Evolutionary conservation across 2,797 vertebrate species (phyloP).

Genomic region (Argya squamiceps): DNA sequence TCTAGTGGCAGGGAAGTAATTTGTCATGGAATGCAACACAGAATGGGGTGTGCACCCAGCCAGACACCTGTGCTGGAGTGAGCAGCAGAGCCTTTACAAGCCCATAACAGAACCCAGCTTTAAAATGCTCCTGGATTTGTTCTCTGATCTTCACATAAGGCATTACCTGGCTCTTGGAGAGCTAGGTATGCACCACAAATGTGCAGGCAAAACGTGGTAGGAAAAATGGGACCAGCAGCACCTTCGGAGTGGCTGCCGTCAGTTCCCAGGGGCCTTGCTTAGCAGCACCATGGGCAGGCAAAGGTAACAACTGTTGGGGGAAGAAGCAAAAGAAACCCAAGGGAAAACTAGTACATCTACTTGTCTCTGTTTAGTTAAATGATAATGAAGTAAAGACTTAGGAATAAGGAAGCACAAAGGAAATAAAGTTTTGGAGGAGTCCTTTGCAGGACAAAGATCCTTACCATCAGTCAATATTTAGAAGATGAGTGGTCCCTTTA

Average conservation of each 20-base stretch:
- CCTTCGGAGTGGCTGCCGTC: neutral
- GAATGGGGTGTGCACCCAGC: neutral
- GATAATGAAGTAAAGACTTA: neutral
- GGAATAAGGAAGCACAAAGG: neutral
- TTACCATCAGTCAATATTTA: neutral
- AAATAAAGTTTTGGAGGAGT: neutral
- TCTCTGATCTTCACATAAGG: neutral
- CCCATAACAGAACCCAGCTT: neutral
- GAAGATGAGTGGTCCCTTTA: neutral
- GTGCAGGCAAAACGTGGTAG: neutral
- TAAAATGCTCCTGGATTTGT: neutral
- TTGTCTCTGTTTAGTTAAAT: neutral
- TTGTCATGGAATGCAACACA: neutral
- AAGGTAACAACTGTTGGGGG: neutral
- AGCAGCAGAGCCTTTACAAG: neutral
- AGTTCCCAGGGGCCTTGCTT: neutral
- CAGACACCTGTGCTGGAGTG: neutral
- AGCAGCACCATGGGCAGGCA: neutral
- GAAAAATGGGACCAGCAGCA: neutral
- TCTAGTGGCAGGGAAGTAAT: neutral
- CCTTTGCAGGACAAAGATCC: neutral
- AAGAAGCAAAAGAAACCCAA: neutral
- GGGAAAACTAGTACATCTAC: neutral
- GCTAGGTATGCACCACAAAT: neutral
- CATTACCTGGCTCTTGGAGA: neutral